Evolutionary conservation across 2,888 invertebrate genomes (phyloP).

Genomic region (Rhingia campestris): DNA sequence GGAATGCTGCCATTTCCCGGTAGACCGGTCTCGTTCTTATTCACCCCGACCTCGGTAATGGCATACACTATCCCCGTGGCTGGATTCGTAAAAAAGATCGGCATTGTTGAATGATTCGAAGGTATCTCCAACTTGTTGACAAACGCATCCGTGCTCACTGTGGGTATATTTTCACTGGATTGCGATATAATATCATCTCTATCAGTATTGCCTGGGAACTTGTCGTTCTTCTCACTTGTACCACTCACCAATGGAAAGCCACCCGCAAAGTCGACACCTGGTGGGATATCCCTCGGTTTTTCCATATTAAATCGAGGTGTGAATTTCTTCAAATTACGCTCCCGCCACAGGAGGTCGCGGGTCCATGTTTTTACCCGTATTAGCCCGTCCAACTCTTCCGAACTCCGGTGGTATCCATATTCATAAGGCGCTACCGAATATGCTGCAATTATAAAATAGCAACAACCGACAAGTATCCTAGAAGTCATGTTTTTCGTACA

Average conservation of each 20-base stretch:
- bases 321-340: constrained; percentile 61
- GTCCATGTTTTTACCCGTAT: constrained; percentile 78
- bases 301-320: constrained; percentile 59
- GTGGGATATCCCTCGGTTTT: constrained; percentile 38
- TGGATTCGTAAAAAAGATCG: constrained; percentile 81
- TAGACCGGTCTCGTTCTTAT: constrained; percentile 27
- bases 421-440: constrained; percentile 75
- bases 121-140: constrained; percentile 18
- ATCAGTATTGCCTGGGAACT: constrained; percentile 30
- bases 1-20: constrained; percentile 75
- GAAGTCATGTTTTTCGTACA: constrained; percentile 40
- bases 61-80: constrained; percentile 81
- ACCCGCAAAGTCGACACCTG: background rate
- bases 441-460: constrained; percentile 27
- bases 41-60: constrained; percentile 79
- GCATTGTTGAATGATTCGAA: constrained; percentile 74
- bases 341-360: constrained; percentile 76
- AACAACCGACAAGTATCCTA: constrained; percentile 46
- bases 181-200: constrained; percentile 24
- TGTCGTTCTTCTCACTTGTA: constrained; percentile 41
- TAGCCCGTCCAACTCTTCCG: constrained; percentile 79
- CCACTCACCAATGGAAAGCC: constrained; percentile 9
- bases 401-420: constrained; percentile 80
- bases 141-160: constrained; percentile 31
- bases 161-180: constrained; percentile 53